Conservation (phyloP, 53 echinoderm and acorn worm species). For the Holothuria leucospilota region DNA sequence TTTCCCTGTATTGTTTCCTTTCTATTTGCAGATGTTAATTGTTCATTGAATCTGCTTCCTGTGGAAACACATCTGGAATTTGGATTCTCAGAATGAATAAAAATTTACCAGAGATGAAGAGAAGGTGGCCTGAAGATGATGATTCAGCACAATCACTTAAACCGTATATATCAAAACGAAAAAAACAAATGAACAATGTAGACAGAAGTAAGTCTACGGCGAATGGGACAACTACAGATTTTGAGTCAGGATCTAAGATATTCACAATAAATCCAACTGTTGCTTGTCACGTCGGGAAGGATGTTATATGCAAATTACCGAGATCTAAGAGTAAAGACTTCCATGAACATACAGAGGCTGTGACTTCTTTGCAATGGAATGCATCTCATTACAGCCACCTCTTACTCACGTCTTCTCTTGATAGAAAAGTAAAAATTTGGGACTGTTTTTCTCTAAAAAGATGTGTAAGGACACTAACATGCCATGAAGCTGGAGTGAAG, state of each 20-base stretch:
- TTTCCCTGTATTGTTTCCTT: too few species aligned
- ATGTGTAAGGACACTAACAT: conserved; percentile 76
- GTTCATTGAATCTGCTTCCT: too few species aligned
- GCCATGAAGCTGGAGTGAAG: conserved; percentile 85
- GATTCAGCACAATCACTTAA: neutral
- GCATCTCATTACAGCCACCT: conserved; percentile 81
- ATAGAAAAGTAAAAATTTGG: conserved; percentile 74
- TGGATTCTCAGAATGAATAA: too few species aligned
- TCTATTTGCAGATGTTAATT: too few species aligned
- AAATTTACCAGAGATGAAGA: too few species aligned
- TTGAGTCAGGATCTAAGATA: neutral
- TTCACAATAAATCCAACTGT: conserved; percentile 38
- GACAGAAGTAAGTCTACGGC: neutral
- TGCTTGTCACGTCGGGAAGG: conserved; percentile 7
- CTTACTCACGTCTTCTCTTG: conserved; percentile 81
- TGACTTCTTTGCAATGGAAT: conserved; percentile 83
- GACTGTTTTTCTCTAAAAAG: conserved; percentile 56
- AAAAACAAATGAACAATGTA: neutral
- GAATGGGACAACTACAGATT: neutral
- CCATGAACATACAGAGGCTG: conserved; percentile 63
- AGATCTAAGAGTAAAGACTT: neutral
- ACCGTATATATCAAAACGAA: conserved; percentile 37
- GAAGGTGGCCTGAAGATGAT: too few species aligned
- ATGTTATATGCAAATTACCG: conserved; percentile 52
- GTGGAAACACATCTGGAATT: too few species aligned